Conservation (phyloP, 2,888 invertebrate species). For the Carabus problematicus region DNA sequence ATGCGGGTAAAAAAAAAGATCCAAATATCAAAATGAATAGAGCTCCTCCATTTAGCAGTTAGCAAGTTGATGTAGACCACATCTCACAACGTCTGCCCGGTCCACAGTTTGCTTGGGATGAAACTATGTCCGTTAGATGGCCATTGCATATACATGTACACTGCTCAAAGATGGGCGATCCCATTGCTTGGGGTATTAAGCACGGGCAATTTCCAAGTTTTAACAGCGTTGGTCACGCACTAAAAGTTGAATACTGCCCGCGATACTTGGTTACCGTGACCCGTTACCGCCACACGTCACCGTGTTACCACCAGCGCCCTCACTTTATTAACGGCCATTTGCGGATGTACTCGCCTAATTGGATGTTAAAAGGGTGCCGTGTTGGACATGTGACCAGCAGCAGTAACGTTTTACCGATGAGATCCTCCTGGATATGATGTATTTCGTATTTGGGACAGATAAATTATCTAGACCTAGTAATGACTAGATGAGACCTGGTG, state of each 20-base stretch:
- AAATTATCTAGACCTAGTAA: too few species aligned
- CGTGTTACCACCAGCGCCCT: not conserved
- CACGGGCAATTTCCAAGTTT: conserved; percentile 39
- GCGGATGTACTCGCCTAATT: conserved; percentile 32
- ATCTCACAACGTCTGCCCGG: conserved; percentile 13
- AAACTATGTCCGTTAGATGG: conserved; percentile 30
- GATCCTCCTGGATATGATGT: too few species aligned
- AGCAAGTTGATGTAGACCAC: conserved; percentile 35
- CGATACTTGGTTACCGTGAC: not conserved
- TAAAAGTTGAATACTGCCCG: conserved; percentile 34
- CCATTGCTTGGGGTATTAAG: conserved; percentile 26
- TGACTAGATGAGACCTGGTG: too few species aligned
- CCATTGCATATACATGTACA: conserved; percentile 18
- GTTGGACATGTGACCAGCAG: not conserved
- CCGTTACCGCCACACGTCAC: not conserved
- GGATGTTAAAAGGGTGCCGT: conserved; percentile 18
- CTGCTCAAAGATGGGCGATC: conserved; percentile 23
- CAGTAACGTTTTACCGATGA: too few species aligned
- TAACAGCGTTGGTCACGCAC: conserved; percentile 39
- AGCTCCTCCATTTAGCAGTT: conserved; percentile 3
- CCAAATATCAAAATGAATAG: conserved; percentile 9
- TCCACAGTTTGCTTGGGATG: conserved; percentile 30
- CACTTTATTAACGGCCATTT: conserved; percentile 33
- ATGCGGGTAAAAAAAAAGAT: not conserved
- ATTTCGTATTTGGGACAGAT: too few species aligned